These are phyloP conservation scores for Drosophila bipectinata DNA, from an alignment of 1,140 invertebrate species.

Conservation along the genomic window DNA sequence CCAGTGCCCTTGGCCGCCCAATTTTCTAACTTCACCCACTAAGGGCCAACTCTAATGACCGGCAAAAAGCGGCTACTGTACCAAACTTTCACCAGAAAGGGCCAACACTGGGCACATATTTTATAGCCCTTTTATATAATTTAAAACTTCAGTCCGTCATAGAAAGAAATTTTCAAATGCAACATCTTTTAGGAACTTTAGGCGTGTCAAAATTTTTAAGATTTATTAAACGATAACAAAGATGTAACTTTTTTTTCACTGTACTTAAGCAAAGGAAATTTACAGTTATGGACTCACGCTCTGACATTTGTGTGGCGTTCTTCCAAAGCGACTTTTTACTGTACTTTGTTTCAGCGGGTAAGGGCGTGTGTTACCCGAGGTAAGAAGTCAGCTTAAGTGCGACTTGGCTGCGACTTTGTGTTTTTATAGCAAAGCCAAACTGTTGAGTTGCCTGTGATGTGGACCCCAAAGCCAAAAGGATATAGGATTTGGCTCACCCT, in stretches of 20 bases:
- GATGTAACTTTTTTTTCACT: background rate
- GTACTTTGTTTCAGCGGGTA: constrained; percentile 12
- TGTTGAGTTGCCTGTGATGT: constrained; percentile 61
- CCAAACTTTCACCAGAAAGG: constrained; percentile 29
- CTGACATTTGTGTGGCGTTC: constrained; percentile 63
- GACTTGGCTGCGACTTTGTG: constrained; percentile 72
- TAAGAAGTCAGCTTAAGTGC: constrained; percentile 51
- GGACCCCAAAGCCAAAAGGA: background rate
- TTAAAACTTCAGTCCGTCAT: background rate
- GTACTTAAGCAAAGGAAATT: constrained; percentile 46
- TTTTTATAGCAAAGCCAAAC: constrained; percentile 65
- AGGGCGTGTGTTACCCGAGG: background rate
- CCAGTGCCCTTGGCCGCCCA: too few relatives aligned
- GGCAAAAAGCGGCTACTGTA: constrained; percentile 20
- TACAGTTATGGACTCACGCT: constrained; percentile 69
- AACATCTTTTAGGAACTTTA: too few relatives aligned
- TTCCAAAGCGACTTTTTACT: constrained; percentile 22
- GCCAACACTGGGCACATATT: background rate
- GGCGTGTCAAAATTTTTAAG: too few relatives aligned
- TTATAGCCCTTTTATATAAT: background rate
- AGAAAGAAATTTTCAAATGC: too few relatives aligned
- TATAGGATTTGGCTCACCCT: constrained; percentile 8
- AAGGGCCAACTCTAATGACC: constrained; percentile 30
- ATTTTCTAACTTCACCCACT: too few relatives aligned
- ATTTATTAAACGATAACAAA: too few relatives aligned